Evolutionary conservation across 2,888 invertebrate genomes (phyloP), one percentile per base, ranked within the genome.

Genomic region (Rhagonycha fulva): DNA sequence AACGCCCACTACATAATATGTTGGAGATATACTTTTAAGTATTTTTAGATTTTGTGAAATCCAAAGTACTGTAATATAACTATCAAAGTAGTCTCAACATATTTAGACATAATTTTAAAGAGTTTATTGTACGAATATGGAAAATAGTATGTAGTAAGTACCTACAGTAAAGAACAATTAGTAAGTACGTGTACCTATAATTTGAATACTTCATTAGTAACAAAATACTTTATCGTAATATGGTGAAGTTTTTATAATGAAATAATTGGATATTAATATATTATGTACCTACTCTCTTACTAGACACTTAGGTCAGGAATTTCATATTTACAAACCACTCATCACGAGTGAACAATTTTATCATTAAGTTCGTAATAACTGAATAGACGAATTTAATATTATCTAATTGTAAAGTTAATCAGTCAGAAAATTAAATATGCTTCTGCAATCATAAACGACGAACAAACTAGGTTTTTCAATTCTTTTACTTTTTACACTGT

Each of bases 1-100:
- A 47, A 79, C 76, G 68, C 77, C 79, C 77, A 79, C 77, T 62
- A 63, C 9, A 66, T 66, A n/a, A 66, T 26, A 66, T 66, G 7
- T 19, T 24, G 23, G 12, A 26, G 26, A 66, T 24, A 66, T 66
- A 66, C 63, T 24, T 66, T 66, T 24, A 66, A 66, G 26, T 19
- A 24, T 66, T 66, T 66, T 66, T 24, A 24, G 63, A 24, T 24
- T 66, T 12, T 66, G 23, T 24, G 11, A 7, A 47, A 47, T n/a
- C n/a, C 47, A n/a, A 47, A n/a, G 7, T 47, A n/a, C 47, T n/a
- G n/a, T n/a, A 7, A 47, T n/a, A 47, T 47, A 47, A 47, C 7
- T 47, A n/a, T n/a, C 12, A 7, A 47, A 47, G 9, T 47, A 9
- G 47, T 47, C n/a, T n/a, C 47, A 0, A 12, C 7, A 47, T n/a